These are phyloP conservation scores for Zosterops japonicus DNA, from an alignment of 2,113 vertebrate genomes.

Conservation along the genomic window DNA sequence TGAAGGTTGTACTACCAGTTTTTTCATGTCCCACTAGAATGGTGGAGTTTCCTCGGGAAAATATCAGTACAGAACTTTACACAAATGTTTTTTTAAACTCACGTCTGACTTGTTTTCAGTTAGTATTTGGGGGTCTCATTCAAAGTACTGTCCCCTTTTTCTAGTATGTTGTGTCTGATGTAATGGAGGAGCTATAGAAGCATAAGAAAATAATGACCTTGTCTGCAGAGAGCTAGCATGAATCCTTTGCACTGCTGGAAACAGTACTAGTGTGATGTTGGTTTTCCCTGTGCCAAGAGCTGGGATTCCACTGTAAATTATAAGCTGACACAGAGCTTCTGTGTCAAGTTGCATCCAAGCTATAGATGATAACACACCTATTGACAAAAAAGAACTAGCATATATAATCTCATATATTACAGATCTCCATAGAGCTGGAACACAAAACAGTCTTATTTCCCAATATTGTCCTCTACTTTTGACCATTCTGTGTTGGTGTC, in stretches of 20 bases:
- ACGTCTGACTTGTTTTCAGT: not conserved
- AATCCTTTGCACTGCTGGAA: not conserved
- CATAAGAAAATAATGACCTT: not conserved
- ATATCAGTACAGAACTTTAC: not conserved
- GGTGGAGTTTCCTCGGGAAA: not conserved
- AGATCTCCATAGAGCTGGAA: not conserved
- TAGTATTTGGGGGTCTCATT: not conserved
- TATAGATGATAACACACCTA: not conserved
- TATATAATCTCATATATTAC: not conserved
- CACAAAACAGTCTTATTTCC: not conserved
- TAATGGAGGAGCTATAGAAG: not conserved
- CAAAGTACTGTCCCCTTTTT: not conserved
- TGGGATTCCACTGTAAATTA: not conserved
- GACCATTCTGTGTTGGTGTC: not conserved
- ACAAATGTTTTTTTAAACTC: fast-evolving
- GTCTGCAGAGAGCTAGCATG: not conserved
- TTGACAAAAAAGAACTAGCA: not conserved
- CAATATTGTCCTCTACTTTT: not conserved
- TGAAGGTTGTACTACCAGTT: not conserved
- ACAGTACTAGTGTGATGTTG: not conserved
- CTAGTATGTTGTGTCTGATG: not conserved
- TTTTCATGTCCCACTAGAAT: not conserved
- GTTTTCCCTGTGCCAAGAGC: not conserved
- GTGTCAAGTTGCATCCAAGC: not conserved
- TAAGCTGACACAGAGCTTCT: not conserved